Percentiles rank a stretch among this genome's conserved stretches.
Conservation (phyloP, 2,888 invertebrate species). For the Coleophora flavipennella region DNA sequence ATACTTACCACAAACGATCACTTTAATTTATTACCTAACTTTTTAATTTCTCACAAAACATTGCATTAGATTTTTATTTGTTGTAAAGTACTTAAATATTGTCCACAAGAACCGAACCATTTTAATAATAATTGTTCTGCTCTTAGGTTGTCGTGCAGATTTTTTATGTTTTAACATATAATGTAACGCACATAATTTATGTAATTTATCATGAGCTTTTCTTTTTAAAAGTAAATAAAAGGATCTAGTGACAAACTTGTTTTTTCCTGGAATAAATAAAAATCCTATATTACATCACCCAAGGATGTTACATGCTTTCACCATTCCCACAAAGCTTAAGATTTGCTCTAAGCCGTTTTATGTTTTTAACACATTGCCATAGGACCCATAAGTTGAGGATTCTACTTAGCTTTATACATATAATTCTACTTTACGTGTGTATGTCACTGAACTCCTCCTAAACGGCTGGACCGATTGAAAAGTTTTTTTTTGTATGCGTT, state of each 20-base stretch:
- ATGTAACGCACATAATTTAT: conserved; percentile 66
- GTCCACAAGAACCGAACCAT: conserved; percentile 53
- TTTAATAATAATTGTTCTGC: conserved; percentile 27
- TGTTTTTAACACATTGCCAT: no score
- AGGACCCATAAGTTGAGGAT: no score
- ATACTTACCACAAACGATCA: conserved; percentile 26
- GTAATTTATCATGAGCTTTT: conserved; percentile 59
- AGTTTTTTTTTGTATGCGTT: no score
- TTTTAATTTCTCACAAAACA: conserved; percentile 6
- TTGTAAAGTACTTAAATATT: conserved; percentile 55
- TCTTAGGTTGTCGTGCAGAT: no score
- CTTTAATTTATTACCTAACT: conserved; percentile 16
- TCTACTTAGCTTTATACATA: no score
- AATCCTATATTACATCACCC: no score
- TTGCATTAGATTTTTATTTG: conserved; percentile 24
- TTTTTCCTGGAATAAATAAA: conserved; percentile 14
- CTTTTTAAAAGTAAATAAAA: conserved; percentile 64
- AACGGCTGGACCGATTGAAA: no score
- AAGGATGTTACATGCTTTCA: no score
- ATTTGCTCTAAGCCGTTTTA: no score
- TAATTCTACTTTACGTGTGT: no score
- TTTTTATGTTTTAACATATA: conserved; percentile 16
- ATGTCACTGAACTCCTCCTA: no score
- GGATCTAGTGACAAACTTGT: conserved; percentile 47
- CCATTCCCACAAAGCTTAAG: no score